phyloP scores from a whole-genome alignment of 1,140 invertebrate genomes.

The Mesaphorura yosii region DNA sequence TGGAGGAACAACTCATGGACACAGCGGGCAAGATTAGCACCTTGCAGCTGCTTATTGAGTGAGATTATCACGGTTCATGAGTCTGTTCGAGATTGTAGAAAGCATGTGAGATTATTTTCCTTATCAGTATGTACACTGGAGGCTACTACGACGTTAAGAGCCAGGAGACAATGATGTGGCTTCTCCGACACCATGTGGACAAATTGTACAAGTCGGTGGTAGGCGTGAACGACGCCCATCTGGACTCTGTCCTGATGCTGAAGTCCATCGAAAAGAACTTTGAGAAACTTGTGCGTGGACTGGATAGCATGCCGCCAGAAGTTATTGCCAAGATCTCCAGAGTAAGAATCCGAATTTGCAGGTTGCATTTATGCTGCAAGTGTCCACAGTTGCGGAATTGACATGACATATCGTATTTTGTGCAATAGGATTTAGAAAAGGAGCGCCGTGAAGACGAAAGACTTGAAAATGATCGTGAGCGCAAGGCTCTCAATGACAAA shows the following conservation, averaged over 20 bases:
- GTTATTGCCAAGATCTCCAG: constrained; percentile 21
- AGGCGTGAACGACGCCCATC: constrained; percentile 23
- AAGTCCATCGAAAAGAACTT: constrained; percentile 30
- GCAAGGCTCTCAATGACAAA: constrained; percentile 11
- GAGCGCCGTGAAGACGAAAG: constrained; percentile 26
- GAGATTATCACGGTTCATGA: neutral
- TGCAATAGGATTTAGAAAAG: constrained; percentile 28
- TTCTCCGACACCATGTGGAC: constrained; percentile 22
- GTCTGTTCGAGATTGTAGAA: neutral
- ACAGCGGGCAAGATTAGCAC: neutral
- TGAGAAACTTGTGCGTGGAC: constrained; percentile 27
- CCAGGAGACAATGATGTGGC: constrained; percentile 25
- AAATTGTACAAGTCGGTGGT: constrained; percentile 26
- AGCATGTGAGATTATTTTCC: neutral
- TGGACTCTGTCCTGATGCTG: constrained; percentile 25
- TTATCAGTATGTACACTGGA: constrained; percentile 26
- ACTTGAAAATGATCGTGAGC: constrained; percentile 8
- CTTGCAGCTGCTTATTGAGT: constrained; percentile 14
- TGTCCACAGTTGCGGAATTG: neutral
- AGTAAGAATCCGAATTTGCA: constrained; percentile 4
- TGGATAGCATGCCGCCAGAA: constrained; percentile 21
- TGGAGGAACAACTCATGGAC: neutral
- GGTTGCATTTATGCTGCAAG: too few relatives aligned
- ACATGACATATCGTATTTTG: neutral
- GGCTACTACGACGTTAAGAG: constrained; percentile 28